Base-by-base conservation (phyloP, 2,888 invertebrate species). In the Scaptomyza cyrtandrae region DNA sequence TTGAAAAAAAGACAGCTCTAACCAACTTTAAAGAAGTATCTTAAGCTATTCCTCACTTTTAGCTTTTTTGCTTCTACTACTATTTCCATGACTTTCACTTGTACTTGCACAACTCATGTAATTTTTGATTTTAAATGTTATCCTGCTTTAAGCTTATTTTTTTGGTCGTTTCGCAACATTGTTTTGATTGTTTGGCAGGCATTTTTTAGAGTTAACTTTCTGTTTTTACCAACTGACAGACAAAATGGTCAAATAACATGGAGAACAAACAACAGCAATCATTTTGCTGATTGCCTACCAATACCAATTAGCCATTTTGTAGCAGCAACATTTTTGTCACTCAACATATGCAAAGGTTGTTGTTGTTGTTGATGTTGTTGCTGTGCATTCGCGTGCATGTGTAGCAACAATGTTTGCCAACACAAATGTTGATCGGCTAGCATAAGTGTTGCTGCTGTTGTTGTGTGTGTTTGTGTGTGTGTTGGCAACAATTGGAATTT, bases 251-350 rank as follows among this genome's bases (percentile, higher is more conserved):
- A 53, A 48, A 63, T 46, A 50, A 54, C 72, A 70, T 56, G 14
- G 14, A 41, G 39, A 41, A 41, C 16, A 54, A 69, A 54, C 60
- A 72, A 45, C 61, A 33, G 35, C 53, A 50, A 61, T 54, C 74
- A 78, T 76, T 60, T 54, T 69, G 78, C 76, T 86, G 84, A 86
- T 83, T 83, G 84, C 73, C 68, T 57, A 76, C 58, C 64, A 69
- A 79, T 86, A 85, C 82, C 86, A 88, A 88, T 88, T 86, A 88
- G 86, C 87, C 84, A 88, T 81, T 86, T 83, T 88, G 86, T 80
- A 80, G 78, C 71, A 81, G 85, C 85, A 87, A 87, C 82, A 85
- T 80, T 87, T 86, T 83, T 83, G 83, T 83, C 86, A 87, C 83
- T 82, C 85, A 53, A 71, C 63, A 59, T 70, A 70, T 56, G 58